Evolutionary conservation across 2,113 vertebrate genomes (phyloP), one percentile per base, ranked within the genome.

Genomic region (Bombycilla garrulus): DNA sequence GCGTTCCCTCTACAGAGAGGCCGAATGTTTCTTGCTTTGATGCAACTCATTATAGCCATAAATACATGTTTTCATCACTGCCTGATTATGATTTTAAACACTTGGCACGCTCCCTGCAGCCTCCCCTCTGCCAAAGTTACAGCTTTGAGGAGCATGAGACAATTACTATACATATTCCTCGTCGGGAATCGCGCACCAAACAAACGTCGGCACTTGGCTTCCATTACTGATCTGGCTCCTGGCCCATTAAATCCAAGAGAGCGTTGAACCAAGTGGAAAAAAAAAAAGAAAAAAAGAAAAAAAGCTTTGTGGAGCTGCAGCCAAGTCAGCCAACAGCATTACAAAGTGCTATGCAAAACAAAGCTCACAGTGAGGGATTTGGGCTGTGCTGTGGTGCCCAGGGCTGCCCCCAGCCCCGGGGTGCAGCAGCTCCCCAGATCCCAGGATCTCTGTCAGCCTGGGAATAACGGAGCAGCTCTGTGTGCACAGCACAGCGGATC

Each of bases 311-410:
- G 91, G 95, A 81, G 72, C 90, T 89, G 92, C 93, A 97, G 95
- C 96, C 96, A 97, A 97, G 94, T 81, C 93, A 96, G 74, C 67
- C 89, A 69, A 80, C 71, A 95, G 86, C 47, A 87, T 93, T 95
- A 94, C 89, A 92, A 91, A 94, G 96, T 94, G 95, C 93, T 95
- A 86, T 93, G 94, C 95, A 97, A 97, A 93, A 92, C 96, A 94
- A 81, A 90, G 95, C 70, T 70, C 89, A 24, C 74, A 60, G 10
- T 44, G 42, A 89, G 96, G 94, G 95, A 88, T 54, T 88, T 44
- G 78, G 58, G 74, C 48, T 33, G 66, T 4, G 24, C 86, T 28
- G 10, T 1, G 57, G 79, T 94, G 96, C 87, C 95, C 88, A 77
- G 93, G 81, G 90, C 66, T 70, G 93, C 87, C 29, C 35, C 44